Evolutionary conservation across 2,888 invertebrate genomes (phyloP), one percentile per base, ranked within the genome.

Genomic region (Cactoblastis cactorum): DNA sequence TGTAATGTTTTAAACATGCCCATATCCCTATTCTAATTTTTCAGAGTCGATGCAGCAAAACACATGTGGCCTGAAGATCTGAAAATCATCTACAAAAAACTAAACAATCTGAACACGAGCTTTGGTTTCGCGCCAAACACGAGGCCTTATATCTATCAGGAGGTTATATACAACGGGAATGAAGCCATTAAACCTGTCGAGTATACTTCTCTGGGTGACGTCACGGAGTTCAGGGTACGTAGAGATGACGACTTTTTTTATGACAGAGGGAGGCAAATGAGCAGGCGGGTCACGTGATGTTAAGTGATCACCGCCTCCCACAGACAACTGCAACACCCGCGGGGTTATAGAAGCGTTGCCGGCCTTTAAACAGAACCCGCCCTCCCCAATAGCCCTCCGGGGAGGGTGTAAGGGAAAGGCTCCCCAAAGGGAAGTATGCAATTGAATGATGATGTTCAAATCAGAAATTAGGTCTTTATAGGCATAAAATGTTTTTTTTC

Each of bases 61-160:
- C 94, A 95, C 69, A 94, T 95, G 92, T 93, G 92, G 89, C 95
- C 97, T 0, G 71, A 74, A 1, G 96, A 97, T 75, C 80, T 97
- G 22, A 66, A 86, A 55, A 73, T 70, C n/a, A 95, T 96, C 54
- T 94, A 93, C 63, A 83, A 82, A 0, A 77, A 88, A 17, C 66
- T 93, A 4, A 83, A 91, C 4, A 73, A 93, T 69, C 74, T 95
- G 24, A 93, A 91, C 58, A 87, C 87, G 0, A 69, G 81, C 0
- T 91, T 92, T 54, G 94, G 93, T 1, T 95, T 95, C 59, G 68
- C 87, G 0, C 62, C 79, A 0, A 90, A 91, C 28, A 64, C 91
- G 0, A 90, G 91, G 24, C 93, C 95, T 0, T 94, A 92, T 62
- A 91, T 94, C 63, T 93, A 85, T 61, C 94, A 89, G 65, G 95